Base-by-base conservation (phyloP, 2,797 vertebrate species). In the Rhadinocentrus ornatus region DNA sequence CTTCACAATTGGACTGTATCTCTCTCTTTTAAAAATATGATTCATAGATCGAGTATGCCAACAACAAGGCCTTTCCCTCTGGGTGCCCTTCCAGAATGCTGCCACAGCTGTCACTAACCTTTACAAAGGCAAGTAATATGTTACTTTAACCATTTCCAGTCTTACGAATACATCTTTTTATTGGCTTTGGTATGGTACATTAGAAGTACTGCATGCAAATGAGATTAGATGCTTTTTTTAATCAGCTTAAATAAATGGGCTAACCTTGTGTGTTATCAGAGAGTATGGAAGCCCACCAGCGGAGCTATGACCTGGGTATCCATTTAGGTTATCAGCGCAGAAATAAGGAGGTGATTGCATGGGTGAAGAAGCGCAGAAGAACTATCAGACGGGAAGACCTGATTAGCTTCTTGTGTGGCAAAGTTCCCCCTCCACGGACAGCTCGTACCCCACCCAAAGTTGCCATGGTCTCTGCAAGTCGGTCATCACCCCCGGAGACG, bases 351-450 rank as follows among this genome's bases (percentile, higher is more conserved):
- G 97, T 99, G 77, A 95, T 99, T 83, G 97, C 97, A 48, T 99
- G 98, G 98, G 96, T 97, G 70, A 99, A 99, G 93, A 99, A 99
- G 85, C 96, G 98, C 87, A 93, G 98, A 95, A 96, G 98, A 96
- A 99, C 94, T 78, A 99, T 99, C 89, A 94, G 97, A 29, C 94
- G 98, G 75, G 98, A 99, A 93, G 98, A 99, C 93, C 96, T 99
- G 85, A 99, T 99, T 93, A 99, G 97, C 93, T 99, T 99, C 93
- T 93, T 99, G 41, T 99, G 98, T 92, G 98, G 98, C 84, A 99
- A 99, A 94, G 95, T 95, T 71, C 97, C 96, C 75, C 97, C 98
- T 59, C 97, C 97, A 73, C 94, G 97, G 88, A 97, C 96, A 86
- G 93, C 96, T 84, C 95, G 97, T 66, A 96, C 96, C 88, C 96